phyloP scores from a whole-genome alignment of 1,140 invertebrate species.

The Solen grandis region DNA sequence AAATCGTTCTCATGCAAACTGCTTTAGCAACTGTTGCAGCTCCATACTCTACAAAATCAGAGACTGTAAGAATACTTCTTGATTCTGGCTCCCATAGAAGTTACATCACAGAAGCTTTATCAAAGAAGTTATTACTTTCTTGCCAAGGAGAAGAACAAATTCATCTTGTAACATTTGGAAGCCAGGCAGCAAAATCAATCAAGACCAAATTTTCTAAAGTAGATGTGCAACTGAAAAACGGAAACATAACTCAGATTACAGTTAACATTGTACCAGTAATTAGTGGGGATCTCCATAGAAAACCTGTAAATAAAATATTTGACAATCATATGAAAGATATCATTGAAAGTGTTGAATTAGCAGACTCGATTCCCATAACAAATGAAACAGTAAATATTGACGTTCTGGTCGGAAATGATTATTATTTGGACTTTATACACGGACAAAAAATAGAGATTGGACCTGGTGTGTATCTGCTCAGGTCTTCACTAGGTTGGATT shows the following conservation, averaged over 20 bases:
- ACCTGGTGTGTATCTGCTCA: constrained; percentile 7
- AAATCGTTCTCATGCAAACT: constrained; percentile 21
- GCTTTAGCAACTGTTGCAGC: neutral
- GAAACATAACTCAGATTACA: neutral
- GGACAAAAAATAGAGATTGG: constrained; percentile 8
- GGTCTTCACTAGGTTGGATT: constrained; percentile 22
- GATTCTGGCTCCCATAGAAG: constrained; percentile 5
- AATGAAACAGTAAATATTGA: neutral
- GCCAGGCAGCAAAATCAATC: neutral
- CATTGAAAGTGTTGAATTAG: neutral
- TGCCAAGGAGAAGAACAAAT: neutral
- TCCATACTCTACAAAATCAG: neutral
- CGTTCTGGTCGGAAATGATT: constrained; percentile 13
- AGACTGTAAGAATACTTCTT: neutral
- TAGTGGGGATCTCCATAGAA: constrained; percentile 1
- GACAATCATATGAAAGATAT: neutral
- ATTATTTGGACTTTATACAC: neutral
- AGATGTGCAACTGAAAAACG: neutral
- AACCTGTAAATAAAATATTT: neutral
- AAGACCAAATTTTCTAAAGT: neutral
- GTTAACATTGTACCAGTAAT: constrained; percentile 30
- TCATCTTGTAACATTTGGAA: constrained; percentile 6
- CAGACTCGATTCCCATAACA: neutral
- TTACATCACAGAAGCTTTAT: neutral
- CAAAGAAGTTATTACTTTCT: neutral